A percentile compares a stretch with the other conserved stretches of the same genome.
Evolutionary conservation across 2,797 vertebrate genomes (phyloP).

Genomic region (Crocodylus rhombifer): DNA sequence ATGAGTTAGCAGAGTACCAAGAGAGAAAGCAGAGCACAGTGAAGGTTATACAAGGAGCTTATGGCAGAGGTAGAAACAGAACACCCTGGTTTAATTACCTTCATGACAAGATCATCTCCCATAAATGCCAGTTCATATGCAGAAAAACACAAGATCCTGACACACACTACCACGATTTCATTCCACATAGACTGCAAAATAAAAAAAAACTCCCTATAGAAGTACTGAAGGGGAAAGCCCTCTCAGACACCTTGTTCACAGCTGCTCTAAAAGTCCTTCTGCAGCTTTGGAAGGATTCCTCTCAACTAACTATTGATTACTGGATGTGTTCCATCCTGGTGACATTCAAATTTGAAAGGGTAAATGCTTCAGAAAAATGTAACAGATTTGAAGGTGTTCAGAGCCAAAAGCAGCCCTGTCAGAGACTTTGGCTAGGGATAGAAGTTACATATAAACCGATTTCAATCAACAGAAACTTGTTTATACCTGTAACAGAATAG

Average conservation of each 20-base stretch:
- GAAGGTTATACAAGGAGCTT: not conserved
- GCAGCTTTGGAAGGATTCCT: not conserved
- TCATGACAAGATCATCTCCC: too few relatives aligned
- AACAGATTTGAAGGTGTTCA: not conserved
- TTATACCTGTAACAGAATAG: too few relatives aligned
- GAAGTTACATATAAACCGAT: too few relatives aligned
- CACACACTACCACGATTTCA: too few relatives aligned
- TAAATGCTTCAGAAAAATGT: not conserved
- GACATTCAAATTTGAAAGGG: not conserved
- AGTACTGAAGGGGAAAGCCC: not conserved
- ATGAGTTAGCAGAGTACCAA: too few relatives aligned
- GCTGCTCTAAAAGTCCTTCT: not conserved
- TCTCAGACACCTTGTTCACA: not conserved
- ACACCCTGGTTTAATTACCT: not conserved
- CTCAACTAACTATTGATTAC: fast-evolving
- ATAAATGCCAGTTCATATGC: too few relatives aligned
- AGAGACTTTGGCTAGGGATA: not conserved
- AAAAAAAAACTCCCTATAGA: not conserved
- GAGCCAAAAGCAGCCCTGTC: not conserved
- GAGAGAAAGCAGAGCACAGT: too few relatives aligned
- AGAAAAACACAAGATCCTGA: too few relatives aligned
- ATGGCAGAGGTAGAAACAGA: not conserved
- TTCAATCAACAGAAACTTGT: too few relatives aligned
- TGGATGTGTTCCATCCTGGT: fast-evolving
- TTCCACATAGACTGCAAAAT: fast-evolving